Evolutionary conservation across 2,888 invertebrate genomes (phyloP), one percentile per base, ranked within the genome.

Genomic region (Synergus laeviventris): DNA sequence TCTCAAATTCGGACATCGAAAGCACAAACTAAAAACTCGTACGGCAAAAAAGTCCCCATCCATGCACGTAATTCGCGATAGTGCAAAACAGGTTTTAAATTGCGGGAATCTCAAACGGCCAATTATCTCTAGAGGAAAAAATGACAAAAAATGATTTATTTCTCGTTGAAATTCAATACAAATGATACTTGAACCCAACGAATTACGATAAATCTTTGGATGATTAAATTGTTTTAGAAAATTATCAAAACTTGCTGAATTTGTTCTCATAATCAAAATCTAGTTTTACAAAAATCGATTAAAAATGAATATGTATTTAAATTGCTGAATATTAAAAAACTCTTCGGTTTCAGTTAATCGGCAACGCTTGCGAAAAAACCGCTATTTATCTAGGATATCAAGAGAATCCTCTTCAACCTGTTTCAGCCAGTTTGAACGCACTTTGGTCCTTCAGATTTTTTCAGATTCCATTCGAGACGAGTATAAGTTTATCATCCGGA

Each of bases 61-160:
- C 49, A 70, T 49, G 70, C 49, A 70, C 70, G 70, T 70, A 31
- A 45, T 66, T 49, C 45, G 31, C 31, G 70, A 70, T 70, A 54
- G 49, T 36, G 66, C 31, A 36, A 49, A 70, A 70, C 70, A 49
- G 70, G 70, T 70, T 70, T 70, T 70, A 70, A 70, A 70, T 70
- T 70, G 70, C 70, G 49, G 49, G 49, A 70, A 54, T 70, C 70
- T 49, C 49, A 31, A 49, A 70, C 49, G 70, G 49, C 9, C 49
- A 70, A 54, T 70, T 36, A 49, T 9, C 31, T 70, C 49, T 70
- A 31, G 2, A 49, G 8, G 7, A 70, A 70, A 36, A 70, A 54
- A 31, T 45, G 7, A n/a, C 66, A 70, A 70, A 70, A 70, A 49
- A 70, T 54, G 49, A 70, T 70, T 54, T 54, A 49, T 49, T 49